Conservation (phyloP, 1,140 invertebrate species). For the Heliconius hermathena region DNA sequence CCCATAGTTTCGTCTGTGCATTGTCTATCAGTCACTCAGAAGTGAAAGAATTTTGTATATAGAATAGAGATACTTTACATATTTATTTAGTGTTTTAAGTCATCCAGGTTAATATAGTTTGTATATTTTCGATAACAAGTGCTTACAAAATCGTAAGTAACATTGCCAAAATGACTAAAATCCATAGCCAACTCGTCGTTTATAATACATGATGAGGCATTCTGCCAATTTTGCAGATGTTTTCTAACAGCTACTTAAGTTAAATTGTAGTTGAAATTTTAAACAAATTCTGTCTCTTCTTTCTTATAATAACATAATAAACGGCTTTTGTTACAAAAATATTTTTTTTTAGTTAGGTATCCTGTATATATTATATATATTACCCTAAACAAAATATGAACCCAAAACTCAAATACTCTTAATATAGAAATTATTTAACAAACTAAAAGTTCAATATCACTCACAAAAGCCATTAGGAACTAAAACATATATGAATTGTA, state of each 20-base stretch:
- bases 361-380: background rate
- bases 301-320: background rate
- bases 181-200: conserved; percentile 15
- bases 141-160: conserved; percentile 1
- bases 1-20: too few species aligned
- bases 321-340: background rate
- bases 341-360: background rate
- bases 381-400: background rate
- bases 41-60: too few species aligned
- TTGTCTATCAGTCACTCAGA: too few species aligned
- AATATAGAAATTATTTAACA: background rate
- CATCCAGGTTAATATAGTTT: background rate
- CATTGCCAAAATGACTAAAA: conserved; percentile 11
- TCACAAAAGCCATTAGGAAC: background rate
- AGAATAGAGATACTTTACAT: too few species aligned
- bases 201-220: conserved; percentile 23
- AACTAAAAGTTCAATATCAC: background rate
- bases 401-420: background rate
- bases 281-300: background rate
- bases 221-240: conserved; percentile 23
- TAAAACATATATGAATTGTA: background rate
- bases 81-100: background rate
- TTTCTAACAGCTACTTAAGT: conserved; percentile 17
- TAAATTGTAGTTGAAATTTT: background rate
- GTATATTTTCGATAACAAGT: background rate